A percentile compares a stretch with the other conserved stretches of the same genome.
Evolutionary conservation across 2,797 vertebrate genomes (phyloP).

Genomic region (Hafferia zeledoni): DNA sequence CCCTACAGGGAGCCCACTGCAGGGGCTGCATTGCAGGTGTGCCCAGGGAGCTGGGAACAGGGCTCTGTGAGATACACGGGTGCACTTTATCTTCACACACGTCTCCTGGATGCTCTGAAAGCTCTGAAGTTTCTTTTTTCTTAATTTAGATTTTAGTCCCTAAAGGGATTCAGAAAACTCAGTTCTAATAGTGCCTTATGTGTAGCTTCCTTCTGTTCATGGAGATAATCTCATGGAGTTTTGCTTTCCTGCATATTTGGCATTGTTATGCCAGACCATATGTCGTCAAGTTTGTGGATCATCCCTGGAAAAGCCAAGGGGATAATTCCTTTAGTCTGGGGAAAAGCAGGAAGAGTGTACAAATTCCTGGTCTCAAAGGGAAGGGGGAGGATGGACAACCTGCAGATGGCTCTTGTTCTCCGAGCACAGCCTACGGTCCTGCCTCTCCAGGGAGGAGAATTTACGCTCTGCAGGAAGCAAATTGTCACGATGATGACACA

Average conservation of each 20-base stretch:
- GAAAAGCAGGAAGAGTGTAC: background rate
- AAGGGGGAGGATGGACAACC: background rate
- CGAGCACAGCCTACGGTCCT: background rate
- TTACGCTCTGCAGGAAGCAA: accelerated
- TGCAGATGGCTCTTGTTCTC: background rate
- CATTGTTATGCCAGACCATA: background rate
- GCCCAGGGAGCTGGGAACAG: background rate
- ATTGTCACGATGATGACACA: background rate
- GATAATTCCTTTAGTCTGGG: background rate
- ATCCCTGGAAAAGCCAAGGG: background rate
- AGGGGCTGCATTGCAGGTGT: accelerated
- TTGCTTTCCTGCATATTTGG: background rate
- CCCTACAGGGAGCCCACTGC: background rate
- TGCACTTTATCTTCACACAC: background rate
- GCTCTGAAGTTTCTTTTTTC: background rate
- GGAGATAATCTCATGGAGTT: background rate
- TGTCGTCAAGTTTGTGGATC: background rate
- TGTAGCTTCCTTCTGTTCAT: background rate
- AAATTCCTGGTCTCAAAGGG: background rate
- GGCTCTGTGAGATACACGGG: accelerated
- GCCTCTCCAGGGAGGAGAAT: background rate
- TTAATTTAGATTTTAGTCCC: background rate
- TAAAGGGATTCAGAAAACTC: background rate
- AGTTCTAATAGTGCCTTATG: background rate
- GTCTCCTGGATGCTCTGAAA: background rate